phyloP scores from a whole-genome alignment of 2,888 invertebrate species.

The Barypeithes pellucidus region DNA sequence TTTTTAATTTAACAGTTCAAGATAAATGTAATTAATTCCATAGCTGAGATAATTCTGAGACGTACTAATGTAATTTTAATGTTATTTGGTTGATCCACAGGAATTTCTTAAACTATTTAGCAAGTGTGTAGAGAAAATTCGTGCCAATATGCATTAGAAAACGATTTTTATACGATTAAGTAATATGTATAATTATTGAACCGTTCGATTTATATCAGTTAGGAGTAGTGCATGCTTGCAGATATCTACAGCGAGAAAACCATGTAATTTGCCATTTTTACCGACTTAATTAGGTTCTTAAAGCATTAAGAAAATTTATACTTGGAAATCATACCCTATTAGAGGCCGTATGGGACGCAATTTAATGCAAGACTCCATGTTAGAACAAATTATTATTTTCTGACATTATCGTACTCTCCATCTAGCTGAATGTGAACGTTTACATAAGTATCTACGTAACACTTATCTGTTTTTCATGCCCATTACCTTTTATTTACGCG shows the following conservation, averaged over 20 bases:
- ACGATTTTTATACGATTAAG: slow-evolving; percentile 21
- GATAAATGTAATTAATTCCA: no score
- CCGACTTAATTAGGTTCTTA: slow-evolving; percentile 44
- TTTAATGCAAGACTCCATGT: slow-evolving; percentile 35
- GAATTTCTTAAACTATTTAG: not conserved
- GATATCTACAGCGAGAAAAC: slow-evolving; percentile 41
- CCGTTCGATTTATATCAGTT: slow-evolving; percentile 37
- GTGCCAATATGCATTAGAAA: slow-evolving; percentile 30
- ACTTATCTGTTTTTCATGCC: slow-evolving; percentile 31
- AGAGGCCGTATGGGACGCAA: slow-evolving; percentile 42
- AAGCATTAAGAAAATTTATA: slow-evolving; percentile 46
- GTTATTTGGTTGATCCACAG: not conserved
- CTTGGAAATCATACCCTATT: slow-evolving; percentile 45
- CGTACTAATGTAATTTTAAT: not conserved
- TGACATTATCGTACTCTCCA: slow-evolving; percentile 36
- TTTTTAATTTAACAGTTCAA: no score
- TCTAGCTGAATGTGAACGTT: slow-evolving; percentile 32
- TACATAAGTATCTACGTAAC: slow-evolving; percentile 30
- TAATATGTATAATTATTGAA: slow-evolving; percentile 34
- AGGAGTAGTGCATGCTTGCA: slow-evolving; percentile 27
- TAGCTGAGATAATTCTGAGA: no score
- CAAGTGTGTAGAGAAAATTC: slow-evolving; percentile 15
- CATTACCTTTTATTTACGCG: slow-evolving; percentile 9
- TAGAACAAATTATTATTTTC: slow-evolving; percentile 46
- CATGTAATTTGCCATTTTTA: slow-evolving; percentile 43